Evolutionary conservation across 1,140 invertebrate species (phyloP).

Genomic region (Anoplolepis gracilipes): DNA sequence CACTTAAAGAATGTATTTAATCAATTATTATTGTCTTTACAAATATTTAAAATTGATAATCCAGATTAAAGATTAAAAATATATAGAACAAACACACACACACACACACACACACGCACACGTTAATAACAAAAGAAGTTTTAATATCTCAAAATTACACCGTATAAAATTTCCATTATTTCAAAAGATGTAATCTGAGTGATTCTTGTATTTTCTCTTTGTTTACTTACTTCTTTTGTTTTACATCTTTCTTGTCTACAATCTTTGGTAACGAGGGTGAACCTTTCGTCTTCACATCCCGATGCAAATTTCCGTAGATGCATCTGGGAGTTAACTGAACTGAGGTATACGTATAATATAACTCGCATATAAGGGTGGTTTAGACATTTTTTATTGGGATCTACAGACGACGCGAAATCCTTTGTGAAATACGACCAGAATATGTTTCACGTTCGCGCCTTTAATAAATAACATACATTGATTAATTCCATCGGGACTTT

Average conservation of each 20-base stretch:
- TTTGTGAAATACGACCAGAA: constrained; percentile 37
- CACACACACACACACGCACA: no score
- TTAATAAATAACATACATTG: constrained; percentile 67
- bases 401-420: neutral
- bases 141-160: no score
- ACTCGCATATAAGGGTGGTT: neutral
- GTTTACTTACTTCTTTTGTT: neutral
- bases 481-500: constrained; percentile 66
- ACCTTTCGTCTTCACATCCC: neutral
- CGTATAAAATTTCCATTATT: neutral
- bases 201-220: neutral
- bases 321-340: constrained; percentile 43
- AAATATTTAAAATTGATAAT: constrained; percentile 12
- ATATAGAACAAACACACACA: neutral
- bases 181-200: neutral
- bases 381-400: constrained; percentile 21
- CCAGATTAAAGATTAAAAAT: neutral
- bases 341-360: neutral
- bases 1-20: neutral
- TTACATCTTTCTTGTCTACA: neutral
- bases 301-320: constrained; percentile 26
- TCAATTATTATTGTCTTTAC: neutral
- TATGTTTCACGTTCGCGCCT: constrained; percentile 74
- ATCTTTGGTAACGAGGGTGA: neutral
- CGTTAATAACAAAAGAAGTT: no score